Base-by-base conservation (phyloP, 1,140 invertebrate genomes). In the Drosophila santomea region DNA sequence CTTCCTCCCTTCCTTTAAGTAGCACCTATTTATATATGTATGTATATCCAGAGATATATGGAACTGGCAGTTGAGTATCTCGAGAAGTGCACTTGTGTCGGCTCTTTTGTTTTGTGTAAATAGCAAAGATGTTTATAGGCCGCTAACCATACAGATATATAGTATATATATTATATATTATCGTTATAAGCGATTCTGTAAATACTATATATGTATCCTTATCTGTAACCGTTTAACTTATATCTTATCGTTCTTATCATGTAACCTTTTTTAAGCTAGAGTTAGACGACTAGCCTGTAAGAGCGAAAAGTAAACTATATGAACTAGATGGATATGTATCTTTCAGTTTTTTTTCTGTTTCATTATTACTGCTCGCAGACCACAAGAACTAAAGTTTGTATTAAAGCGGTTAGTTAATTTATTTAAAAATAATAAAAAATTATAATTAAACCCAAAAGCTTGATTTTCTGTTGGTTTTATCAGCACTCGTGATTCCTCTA, bases 371-470 rank as follows among this genome's bases (percentile, higher is more conserved):
- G 55, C 62, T 47, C 51, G 59, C 60, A 74, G 73, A 75, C 54
- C 61, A 80, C 44, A 68, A 83, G 56, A 74, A 78, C 77, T 86
- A 88, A 66, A 88, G 74, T 86, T 88, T 83, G 45, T 79, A 62
- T 43, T 84, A 80, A 80, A 89, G 77, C 73, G 67, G 84, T 88
- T 89, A 89, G 76, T 80, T 79, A 88, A 79, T 86, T 88, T 88
- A 83, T 86, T 86, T 79, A 86, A 88, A 88, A 88, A 79, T 75
- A 86, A 78, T 86, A 82, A 86, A 86, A 88, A 83, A 75, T 73
- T 78, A 82, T 86, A 78, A 71, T 88, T 72, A 82, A 78, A 82
- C 72, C 63, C 62, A 83, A 71, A 72, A 73, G 67, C 76, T 78
- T 72, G 20, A 11, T 55, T 63, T 54, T 48, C 28, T 28, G 45